Base-by-base conservation (phyloP, 2,888 invertebrate species). In the Plagodis dolabraria region DNA sequence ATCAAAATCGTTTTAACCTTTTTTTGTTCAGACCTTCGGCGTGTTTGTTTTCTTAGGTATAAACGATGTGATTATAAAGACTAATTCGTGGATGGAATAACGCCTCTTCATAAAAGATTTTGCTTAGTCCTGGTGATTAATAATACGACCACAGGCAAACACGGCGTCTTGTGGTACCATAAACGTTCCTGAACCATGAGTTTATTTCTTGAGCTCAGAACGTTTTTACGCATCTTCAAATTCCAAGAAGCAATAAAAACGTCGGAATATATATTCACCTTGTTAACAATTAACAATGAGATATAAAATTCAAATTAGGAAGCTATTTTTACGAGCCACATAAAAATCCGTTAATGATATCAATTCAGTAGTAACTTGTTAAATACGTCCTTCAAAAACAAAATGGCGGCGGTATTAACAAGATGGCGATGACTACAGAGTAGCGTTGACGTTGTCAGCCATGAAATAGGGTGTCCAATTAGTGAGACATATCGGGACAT, bases 11-110 rank as follows among this genome's bases (percentile, higher is more conserved):
- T 78, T 76, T 80, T 83, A 69, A 73, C 73, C 73, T 76, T 77
- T 75, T 69, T 72, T 76, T 55, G 51, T 51, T 71, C 12, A 59
- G 65, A 67, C 77, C 75, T 71, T 71, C 76, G 80, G 82, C 86
- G 88, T 92, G 92, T 92, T 92, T 92, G 92, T 91, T 91, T 92
- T 91, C 83, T 82, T 85, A 78, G 84, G 81, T 85, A 81, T 77
- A 76, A 79, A 61, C 49, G 80, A 82, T 84, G 82, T 87, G 87
- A 88, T 91, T 88, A 90, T 87, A 86, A 86, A 85, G 82, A 79
- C 53, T 82, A 77, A 85, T 83, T 85, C 81, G 82, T 79, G 77
- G 65, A 56, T 64, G 48, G 56, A 68, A 53, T 57, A 62, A 65
- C 69, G 67, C 68, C 68, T 67, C 59, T 59, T 51, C 55, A 57